Conservation (phyloP, 2,113 vertebrate species). For the Setophaga coronata region DNA sequence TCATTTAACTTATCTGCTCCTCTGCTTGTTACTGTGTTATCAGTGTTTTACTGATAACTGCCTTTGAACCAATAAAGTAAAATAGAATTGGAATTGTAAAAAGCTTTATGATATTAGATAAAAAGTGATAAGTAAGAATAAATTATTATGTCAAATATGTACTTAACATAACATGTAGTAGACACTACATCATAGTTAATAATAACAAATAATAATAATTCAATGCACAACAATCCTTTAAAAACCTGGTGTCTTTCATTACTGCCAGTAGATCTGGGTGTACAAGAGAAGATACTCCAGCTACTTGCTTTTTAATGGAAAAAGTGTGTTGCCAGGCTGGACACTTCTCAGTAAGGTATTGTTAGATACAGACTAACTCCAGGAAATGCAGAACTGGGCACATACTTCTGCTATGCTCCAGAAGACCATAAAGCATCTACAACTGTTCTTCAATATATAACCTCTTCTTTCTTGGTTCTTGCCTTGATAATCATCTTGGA, state of each 20-base stretch:
- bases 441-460: background rate
- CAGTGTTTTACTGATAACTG: background rate
- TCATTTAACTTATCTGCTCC: background rate
- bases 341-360: background rate
- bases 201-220: background rate
- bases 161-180: background rate
- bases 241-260: background rate
- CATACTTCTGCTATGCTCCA: background rate
- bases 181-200: background rate
- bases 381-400: background rate
- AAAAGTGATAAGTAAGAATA: background rate
- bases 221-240: background rate
- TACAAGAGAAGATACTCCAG: background rate
- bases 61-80: background rate
- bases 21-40: background rate
- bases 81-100: background rate
- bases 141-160: background rate
- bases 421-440: background rate
- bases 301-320: background rate
- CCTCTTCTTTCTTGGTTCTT: background rate
- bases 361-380: background rate
- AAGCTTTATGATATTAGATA: background rate
- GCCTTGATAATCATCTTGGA: background rate
- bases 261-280: background rate
- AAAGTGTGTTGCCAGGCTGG: background rate